phyloP scores from a whole-genome alignment of 2,797 vertebrate genomes.

The Margarornis squamiger region DNA sequence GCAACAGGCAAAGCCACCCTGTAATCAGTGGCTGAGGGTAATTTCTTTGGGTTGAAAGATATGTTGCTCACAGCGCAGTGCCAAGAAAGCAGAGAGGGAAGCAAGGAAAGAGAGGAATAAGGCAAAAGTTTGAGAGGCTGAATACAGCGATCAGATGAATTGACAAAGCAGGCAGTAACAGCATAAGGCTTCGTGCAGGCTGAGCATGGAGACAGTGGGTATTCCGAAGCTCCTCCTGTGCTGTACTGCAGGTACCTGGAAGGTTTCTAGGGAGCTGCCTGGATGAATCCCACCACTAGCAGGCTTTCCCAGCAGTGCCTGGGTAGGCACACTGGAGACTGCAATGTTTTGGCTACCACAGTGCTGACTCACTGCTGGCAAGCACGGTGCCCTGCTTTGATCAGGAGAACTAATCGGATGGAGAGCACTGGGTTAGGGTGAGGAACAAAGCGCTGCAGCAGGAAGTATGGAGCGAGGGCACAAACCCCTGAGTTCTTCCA shows the following conservation, averaged over 20 bases:
- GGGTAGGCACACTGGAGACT: neutral
- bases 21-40: neutral
- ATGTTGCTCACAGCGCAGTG: neutral
- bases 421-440: neutral
- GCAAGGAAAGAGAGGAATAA: neutral
- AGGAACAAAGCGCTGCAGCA: neutral
- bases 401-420: neutral
- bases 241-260: neutral
- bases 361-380: neutral
- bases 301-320: neutral
- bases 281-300: neutral
- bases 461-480: neutral
- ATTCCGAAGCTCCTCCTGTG: rapidly evolving
- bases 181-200: neutral
- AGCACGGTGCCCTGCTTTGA: neutral
- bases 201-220: neutral
- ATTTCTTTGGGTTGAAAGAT: constrained; percentile 22
- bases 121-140: neutral
- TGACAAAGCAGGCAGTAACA: neutral
- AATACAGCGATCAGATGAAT: neutral
- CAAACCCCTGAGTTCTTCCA: rapidly evolving
- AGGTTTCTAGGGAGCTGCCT: neutral
- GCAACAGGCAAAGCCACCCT: neutral
- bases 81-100: neutral
- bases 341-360: neutral